Evolutionary conservation across 2,888 invertebrate species (phyloP), one percentile per base, ranked within the genome.

Genomic region (Tetropium fuscum): DNA sequence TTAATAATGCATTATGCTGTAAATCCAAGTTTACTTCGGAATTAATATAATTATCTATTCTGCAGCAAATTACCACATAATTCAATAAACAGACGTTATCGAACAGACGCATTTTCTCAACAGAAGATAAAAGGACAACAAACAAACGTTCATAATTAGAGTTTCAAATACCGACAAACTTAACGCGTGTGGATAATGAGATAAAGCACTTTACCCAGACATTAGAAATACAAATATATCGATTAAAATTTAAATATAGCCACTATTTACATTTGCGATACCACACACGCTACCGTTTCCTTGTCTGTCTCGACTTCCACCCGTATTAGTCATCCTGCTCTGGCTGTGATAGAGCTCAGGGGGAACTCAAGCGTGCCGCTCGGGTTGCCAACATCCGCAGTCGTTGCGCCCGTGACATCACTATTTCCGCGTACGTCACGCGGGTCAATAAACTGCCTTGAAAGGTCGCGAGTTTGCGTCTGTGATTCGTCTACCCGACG

Each of bases 391-490:
- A 72, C 68, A 71, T 74, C 75, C 74, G 76, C 74, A 74, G 75
- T 76, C 78, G 75, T 73, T 75, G 77, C 60, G 69, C 73, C 68
- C 66, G 72, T 80, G 79, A 81, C 81, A 80, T 81, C 78, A 77
- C 63, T 32, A 67, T 75, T 81, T 81, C 80, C 80, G 80, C 65
- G 67, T 78, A 80, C 81, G 81, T 80, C 81, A 81, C 73, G 38
- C 74, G 70, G 82, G 79, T 81, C 81, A 82, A 81, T 81, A 82
- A 82, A 82, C 82, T 77, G 79, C 82, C 82, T 82, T 82, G 82
- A 80, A 82, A 81, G 82, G 81, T 81, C 81, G 77, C 67, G 70
- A 71, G 72, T 72, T 73, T 70, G 69, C 57, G 63, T 66, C 43
- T 58, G 56, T 64, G 68, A 71, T 80, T 77, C 67, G 60, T 69